Evolutionary conservation across 2,888 invertebrate species (phyloP).

Genomic region (Drosophila aldrichi): DNA sequence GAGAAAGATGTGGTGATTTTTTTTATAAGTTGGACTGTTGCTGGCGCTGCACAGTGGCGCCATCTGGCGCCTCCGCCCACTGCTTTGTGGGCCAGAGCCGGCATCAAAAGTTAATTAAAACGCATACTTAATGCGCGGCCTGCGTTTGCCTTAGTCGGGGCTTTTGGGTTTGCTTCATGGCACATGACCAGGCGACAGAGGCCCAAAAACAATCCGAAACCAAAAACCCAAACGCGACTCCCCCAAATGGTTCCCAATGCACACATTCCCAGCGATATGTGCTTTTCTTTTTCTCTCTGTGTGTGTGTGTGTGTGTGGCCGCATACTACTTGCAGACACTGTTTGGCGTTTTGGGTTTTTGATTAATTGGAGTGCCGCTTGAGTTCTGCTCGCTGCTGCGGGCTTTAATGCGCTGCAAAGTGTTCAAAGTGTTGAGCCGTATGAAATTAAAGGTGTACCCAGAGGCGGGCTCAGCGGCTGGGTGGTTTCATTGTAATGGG

Average conservation of each 20-base stretch:
- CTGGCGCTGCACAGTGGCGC: constrained; percentile 52
- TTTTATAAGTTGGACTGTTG: constrained; percentile 48
- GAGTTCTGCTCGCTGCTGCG: constrained; percentile 37
- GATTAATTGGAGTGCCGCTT: constrained; percentile 70
- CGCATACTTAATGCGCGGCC: constrained; percentile 69
- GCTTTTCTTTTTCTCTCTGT: constrained; percentile 16
- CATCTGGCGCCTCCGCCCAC: constrained; percentile 51
- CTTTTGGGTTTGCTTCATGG: constrained; percentile 24
- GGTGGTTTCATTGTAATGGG: neutral
- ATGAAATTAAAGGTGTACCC: constrained; percentile 27
- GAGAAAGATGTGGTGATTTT: neutral
- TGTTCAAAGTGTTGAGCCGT: constrained; percentile 32
- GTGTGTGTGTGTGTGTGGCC: constrained; percentile 20
- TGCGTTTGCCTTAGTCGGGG: constrained; percentile 34
- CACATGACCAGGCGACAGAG: constrained; percentile 38
- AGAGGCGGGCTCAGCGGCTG: neutral
- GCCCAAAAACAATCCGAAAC: constrained; percentile 28
- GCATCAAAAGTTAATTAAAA: constrained; percentile 73
- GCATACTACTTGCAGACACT: constrained; percentile 56
- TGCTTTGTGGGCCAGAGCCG: constrained; percentile 23
- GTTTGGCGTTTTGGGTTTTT: constrained; percentile 56
- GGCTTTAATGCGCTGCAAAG: constrained; percentile 29
- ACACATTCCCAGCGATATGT: constrained; percentile 35
- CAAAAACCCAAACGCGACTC: constrained; percentile 28
- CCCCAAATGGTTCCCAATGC: constrained; percentile 47